These are phyloP conservation scores for pig (Sus scrofa) DNA, from an alignment of 2,113 vertebrate species.

Conservation along the genomic window T2T-Sscrofa CM000812.6:176599501-176600000, in stretches of 20 bases:
- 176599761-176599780: background rate
- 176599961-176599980: background rate
- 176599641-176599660: conserved; percentile 11
- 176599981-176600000: background rate
- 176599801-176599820: background rate
- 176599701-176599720: background rate
- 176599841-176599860: background rate
- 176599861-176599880: background rate
- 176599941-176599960: conserved; percentile 14
- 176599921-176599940: background rate
- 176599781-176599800: background rate
- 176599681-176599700: background rate
- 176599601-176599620: background rate
- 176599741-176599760: background rate
- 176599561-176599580: background rate
- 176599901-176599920: background rate
- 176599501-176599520: no score
- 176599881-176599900: background rate
- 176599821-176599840: background rate
- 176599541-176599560: background rate
- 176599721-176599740: background rate
- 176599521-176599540: no score
- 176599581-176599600: background rate
- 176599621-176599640: background rate
- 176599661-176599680: background rate